Evolutionary conservation across 2,888 invertebrate genomes (phyloP), one percentile per base, ranked within the genome.

Genomic region (Microctonus aethiopoides): DNA sequence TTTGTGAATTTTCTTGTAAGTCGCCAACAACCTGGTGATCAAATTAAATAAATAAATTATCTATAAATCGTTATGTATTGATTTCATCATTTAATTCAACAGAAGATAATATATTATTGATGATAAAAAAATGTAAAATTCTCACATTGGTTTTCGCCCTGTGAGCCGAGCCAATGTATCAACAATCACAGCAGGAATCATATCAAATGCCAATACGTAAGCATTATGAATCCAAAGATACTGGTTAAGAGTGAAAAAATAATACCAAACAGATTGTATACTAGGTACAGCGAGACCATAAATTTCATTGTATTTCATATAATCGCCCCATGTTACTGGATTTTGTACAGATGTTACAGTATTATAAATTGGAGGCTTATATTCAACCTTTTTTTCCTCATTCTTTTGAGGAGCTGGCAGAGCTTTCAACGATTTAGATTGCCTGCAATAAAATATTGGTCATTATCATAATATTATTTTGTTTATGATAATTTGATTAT

Each of bases 291-390:
- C 78, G 0, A 87, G 68, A 0, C 91, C 90, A 75, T 90, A 88
- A 9, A 85, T 76, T 76, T 90, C 87, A 22, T 88, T 88, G 70
- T 88, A 82, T 0, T 84, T 78, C 88, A 90, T 89, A 79, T 94
- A 93, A 9, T 84, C 79, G 16, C 86, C 90, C 97, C 97, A 97
- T 0, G 90, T 92, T 46, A 96, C 88, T 0, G 95, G 95, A 77
- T 94, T 94, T 77, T 95, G 91, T 3, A 91, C 90, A 0, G 95
- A 94, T 0, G 96, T 94, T 13, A 96, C 95, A 83, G 90, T 93
- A 86, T 97, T 96, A 88, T 94, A 96, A 71, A 98, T 92, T 0
- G 93, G 91, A 29, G 90, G 88, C 26, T 89, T 88, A 61, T 83
- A 84, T 6, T 78, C 20, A 7, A 65, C 34, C n/a, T 68, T 56